A percentile compares a stretch with the other conserved stretches of the same genome.
Evolutionary conservation across 2,113 vertebrate genomes (phyloP).

Genomic region (Myotis davidii): DNA sequence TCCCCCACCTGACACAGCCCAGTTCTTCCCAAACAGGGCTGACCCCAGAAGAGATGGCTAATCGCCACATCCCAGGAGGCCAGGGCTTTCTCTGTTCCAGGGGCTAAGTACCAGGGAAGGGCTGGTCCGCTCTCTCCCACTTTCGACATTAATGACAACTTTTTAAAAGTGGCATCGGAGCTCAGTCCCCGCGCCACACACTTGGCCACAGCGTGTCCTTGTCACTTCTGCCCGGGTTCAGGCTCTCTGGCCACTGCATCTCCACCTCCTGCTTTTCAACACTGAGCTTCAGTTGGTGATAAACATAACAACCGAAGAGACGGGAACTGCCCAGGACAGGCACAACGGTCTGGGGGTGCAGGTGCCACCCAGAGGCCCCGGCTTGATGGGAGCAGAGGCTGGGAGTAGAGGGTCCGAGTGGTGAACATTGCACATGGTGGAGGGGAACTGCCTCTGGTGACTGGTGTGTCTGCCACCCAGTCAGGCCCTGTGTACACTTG

Average conservation of each 20-base stretch:
- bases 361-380: not conserved
- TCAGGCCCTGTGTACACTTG: not conserved
- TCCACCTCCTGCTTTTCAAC: not conserved
- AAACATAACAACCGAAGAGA: not conserved
- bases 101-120: not conserved
- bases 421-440: not conserved
- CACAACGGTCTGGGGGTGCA: too few species aligned
- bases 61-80: not conserved
- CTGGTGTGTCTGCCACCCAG: not conserved
- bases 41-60: not conserved
- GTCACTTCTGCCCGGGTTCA: not conserved
- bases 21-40: not conserved
- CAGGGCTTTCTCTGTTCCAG: not conserved
- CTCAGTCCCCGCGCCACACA: not conserved
- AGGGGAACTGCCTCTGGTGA: not conserved
- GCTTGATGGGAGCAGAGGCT: not conserved
- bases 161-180: not conserved
- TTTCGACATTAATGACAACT: not conserved
- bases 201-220: not conserved
- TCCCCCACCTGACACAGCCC: not conserved
- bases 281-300: not conserved
- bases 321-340: not conserved
- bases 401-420: not conserved
- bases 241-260: fast-evolving
- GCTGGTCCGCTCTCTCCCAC: not conserved